These are phyloP conservation scores for Nephrotoma appendiculata DNA, from an alignment of 2,888 invertebrate genomes.

Conservation along the genomic window DNA sequence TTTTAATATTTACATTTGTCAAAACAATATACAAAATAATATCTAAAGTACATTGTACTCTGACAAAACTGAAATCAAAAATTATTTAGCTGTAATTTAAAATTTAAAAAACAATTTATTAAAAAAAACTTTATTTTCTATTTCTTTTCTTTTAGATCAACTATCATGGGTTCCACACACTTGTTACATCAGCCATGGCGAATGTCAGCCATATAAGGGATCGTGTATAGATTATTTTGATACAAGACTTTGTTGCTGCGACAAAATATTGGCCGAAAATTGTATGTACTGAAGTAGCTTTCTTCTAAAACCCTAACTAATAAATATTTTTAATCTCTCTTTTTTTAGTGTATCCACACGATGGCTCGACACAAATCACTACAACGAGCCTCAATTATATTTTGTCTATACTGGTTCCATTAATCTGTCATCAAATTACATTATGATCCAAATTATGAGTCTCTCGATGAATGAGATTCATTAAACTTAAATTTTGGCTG, in stretches of 20 bases:
- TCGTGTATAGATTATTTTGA: conserved; percentile 29
- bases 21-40: too few species aligned
- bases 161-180: conserved; percentile 31
- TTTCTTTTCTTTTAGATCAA: conserved; percentile 21
- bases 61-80: too few species aligned
- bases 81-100: too few species aligned
- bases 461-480: not conserved
- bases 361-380: not conserved
- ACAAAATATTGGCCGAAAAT: conserved; percentile 23
- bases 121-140: not conserved
- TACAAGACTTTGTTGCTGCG: conserved; percentile 30
- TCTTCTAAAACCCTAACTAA: not conserved
- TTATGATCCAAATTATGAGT: not conserved
- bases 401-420: not conserved
- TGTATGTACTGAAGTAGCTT: conserved; percentile 21
- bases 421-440: not conserved
- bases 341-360: not conserved
- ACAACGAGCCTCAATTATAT: not conserved
- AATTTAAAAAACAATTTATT: too few species aligned
- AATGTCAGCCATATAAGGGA: conserved; percentile 23
- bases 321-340: not conserved
- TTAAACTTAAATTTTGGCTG: not conserved
- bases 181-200: conserved; percentile 28
- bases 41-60: too few species aligned
- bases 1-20: too few species aligned